Evolutionary conservation across 2,797 vertebrate genomes (phyloP).

Genomic region (Halcyon badia): DNA sequence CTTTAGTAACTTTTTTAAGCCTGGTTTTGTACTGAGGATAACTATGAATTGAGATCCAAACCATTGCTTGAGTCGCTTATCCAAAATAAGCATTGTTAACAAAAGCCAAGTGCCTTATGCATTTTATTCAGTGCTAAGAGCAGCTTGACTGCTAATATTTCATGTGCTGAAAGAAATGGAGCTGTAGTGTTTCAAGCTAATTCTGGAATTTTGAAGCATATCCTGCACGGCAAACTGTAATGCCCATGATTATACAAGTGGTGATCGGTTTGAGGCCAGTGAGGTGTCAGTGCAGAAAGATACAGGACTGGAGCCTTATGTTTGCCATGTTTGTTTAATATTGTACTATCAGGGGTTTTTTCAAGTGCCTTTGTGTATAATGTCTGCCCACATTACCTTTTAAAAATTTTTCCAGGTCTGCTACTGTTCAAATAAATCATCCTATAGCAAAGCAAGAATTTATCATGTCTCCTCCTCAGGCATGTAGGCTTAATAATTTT

Average conservation of each 20-base stretch:
- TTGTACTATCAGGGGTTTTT: background rate
- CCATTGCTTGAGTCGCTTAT: slow-evolving; percentile 38
- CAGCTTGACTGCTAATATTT: slow-evolving; percentile 47
- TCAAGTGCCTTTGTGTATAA: background rate
- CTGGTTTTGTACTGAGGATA: slow-evolving; percentile 58
- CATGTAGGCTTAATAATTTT: background rate
- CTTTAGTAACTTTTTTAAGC: slow-evolving; percentile 33
- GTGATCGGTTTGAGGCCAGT: background rate
- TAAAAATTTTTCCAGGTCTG: background rate
- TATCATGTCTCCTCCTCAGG: background rate
- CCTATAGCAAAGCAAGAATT: background rate
- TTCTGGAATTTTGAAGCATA: slow-evolving; percentile 1
- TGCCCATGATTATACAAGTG: background rate
- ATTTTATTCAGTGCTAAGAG: slow-evolving; percentile 46
- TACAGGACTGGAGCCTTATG: background rate
- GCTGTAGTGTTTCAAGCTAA: background rate
- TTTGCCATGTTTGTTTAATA: background rate
- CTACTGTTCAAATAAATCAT: background rate
- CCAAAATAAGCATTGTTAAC: slow-evolving; percentile 67
- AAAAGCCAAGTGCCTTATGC: slow-evolving; percentile 37
- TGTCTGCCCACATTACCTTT: background rate
- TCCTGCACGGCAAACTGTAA: background rate
- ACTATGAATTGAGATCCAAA: slow-evolving; percentile 54
- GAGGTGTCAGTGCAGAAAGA: fast-evolving
- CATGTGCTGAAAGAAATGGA: background rate